Base-by-base conservation (phyloP, 2,888 invertebrate genomes). In the Philaethria dido region DNA sequence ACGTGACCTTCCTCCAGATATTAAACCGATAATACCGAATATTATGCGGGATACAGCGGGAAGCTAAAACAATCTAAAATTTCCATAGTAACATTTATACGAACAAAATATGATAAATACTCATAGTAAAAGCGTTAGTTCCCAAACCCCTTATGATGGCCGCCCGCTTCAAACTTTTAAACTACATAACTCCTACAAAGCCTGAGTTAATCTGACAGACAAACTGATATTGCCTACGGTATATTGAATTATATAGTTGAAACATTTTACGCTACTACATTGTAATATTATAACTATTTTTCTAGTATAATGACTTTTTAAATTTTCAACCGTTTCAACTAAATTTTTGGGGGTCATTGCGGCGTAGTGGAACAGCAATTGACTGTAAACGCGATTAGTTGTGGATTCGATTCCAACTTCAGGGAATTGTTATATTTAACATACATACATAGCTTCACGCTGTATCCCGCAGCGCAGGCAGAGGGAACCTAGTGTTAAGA, bases 71-170 rank as follows among this genome's bases (percentile, higher is more conserved):
- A n/a, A n/a, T n/a, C n/a, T 8, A 22, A 16, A 57, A 22, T 39
- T 14, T 57, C 22, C 39, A 22, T 13, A 18, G 22, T 25, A 57
- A 42, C 22, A 42, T 57, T 25, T n/a, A 22, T 42, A 57, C 22
- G 25, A 57, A 57, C 42, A 22, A 57, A 57, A 42, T 57, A 57
- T 57, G 42, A 57, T 57, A 57, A 57, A 57, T 57, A 42, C n/a
- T 42, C 18, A 33, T 33, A 39, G 57, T 5, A 16, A 9, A 39
- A 57, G 42, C 57, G n/a, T n/a, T 57, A 57, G n/a, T 42, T 57
- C 16, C 29, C 22, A 57, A 42, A 25, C 42, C 42, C 57, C 57
- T 42, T 42, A 57, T 45, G 60, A 45, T 18, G 45, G 44, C 45
- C 18, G 45, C 14, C 47, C 18, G 60, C 14, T 60, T 33, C 60